Conservation (phyloP, 1,140 invertebrate species). For the Zaprionus taronus region DNA sequence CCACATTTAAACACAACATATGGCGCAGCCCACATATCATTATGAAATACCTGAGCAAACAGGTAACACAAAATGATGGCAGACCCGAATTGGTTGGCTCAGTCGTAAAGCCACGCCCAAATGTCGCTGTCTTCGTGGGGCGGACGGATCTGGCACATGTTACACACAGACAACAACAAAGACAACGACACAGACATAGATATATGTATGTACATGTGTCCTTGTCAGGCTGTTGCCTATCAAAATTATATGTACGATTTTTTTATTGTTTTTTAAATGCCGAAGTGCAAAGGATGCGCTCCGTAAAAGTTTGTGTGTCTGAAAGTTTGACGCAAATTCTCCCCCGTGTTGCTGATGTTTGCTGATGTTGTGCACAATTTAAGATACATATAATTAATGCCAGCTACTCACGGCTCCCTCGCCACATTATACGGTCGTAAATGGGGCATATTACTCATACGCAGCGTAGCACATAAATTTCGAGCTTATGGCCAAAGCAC, state of each 20-base stretch:
- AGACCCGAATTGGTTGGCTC: conserved; percentile 12
- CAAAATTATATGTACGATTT: conserved; percentile 33
- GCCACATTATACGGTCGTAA: conserved; percentile 33
- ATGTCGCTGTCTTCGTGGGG: conserved; percentile 1
- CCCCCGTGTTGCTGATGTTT: neutral
- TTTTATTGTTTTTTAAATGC: conserved; percentile 43
- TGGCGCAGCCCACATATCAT: conserved; percentile 36
- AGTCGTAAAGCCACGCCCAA: conserved; percentile 29
- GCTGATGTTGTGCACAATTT: conserved; percentile 34
- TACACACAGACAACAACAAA: neutral
- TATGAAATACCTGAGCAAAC: conserved; percentile 13
- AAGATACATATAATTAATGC: conserved; percentile 37
- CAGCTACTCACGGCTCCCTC: neutral
- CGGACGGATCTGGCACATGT: neutral
- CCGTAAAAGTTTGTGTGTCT: conserved; percentile 6
- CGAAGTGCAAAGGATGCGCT: neutral
- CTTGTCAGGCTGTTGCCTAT: conserved; percentile 16
- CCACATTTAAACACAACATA: conserved; percentile 30
- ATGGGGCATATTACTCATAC: conserved; percentile 58
- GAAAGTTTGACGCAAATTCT: conserved; percentile 40
- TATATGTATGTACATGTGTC: neutral
- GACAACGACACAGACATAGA: neutral
- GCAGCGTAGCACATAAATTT: conserved; percentile 51
- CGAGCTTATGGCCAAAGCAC: conserved; percentile 47
- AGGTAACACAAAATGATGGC: conserved; percentile 21